Evolutionary conservation across 2,888 invertebrate genomes (phyloP), one percentile per base, ranked within the genome.

Genomic region (Zelleria hepariella): DNA sequence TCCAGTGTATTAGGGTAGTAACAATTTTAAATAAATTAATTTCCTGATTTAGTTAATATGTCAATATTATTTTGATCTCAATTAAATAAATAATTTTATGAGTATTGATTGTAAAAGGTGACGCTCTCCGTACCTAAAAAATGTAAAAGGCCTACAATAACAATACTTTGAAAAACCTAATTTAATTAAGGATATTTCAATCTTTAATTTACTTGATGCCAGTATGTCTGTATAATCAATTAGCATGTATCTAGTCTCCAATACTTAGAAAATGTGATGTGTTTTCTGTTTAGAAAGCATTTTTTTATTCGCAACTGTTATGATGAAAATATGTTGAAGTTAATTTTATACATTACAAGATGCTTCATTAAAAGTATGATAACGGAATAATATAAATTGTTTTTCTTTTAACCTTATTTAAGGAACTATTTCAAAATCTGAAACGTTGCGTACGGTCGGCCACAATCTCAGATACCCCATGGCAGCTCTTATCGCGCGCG

Each of bases 211-310:
- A 47, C 61, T 59, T 67, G 65, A 62, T 62, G 66, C 7, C 32
- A 68, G 68, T 67, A 65, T 63, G 67, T 67, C 57, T 64, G 67
- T 64, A 63, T 65, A 62, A 61, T n/a, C 62, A 20, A 57, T 61
- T 60, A 58, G 61, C 60, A 59, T 62, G 62, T 67, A 63, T 65
- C 61, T 61, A 62, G 27, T 58, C 62, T 60, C 65, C 62, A 63
- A 59, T 67, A 68, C 67, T 68, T 68, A 67, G 66, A 60, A 68
- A 63, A 73, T 75, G 75, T 78, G 73, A 71, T 72, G 72, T 72
- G 67, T 42, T 42, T 42, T 42, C 32, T 10, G 32, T 42, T 42
- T 15, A 32, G 32, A 10, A 32, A 42, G 32, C 32, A 42, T 42
- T 42, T 42, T 42, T 42, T 42, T 42, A 42, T 42, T 42, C 32